A percentile compares a stretch with the other conserved stretches of the same genome.
phyloP scores from a whole-genome alignment of 2,113 vertebrate species.

The Mesocricetus auratus region DNA sequence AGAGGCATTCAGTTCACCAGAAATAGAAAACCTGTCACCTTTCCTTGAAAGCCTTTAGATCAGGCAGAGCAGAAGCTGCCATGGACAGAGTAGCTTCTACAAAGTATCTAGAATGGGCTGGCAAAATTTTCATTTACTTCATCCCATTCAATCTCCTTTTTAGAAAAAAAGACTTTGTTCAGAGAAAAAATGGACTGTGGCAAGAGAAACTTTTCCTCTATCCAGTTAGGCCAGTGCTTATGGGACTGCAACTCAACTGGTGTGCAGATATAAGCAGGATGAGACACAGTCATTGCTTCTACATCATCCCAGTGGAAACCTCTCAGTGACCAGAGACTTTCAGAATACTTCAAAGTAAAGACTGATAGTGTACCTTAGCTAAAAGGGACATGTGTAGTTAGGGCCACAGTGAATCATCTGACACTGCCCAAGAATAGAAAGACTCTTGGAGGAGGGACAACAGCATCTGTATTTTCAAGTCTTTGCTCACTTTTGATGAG shows the following conservation, averaged over 20 bases:
- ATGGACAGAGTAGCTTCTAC: conserved; percentile 46
- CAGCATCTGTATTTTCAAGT: not conserved
- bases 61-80: not conserved
- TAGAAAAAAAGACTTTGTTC: conserved; percentile 4
- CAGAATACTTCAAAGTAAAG: not conserved
- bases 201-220: not conserved
- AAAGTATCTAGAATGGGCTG: not conserved
- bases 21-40: conserved; percentile 68
- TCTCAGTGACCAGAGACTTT: not conserved
- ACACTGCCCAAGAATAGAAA: not conserved
- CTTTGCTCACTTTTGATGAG: not conserved
- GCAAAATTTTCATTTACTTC: conserved; percentile 37
- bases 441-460: not conserved
- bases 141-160: conserved; percentile 35
- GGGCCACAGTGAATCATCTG: not conserved
- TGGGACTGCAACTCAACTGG: not conserved
- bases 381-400: not conserved
- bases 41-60: conserved; percentile 68
- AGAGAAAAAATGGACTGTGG: not conserved
- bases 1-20: conserved; percentile 33
- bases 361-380: not conserved
- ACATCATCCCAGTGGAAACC: not conserved
- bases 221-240: not conserved
- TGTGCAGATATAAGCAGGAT: not conserved
- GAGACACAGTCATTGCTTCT: not conserved